Percentiles rank a stretch among this genome's conserved stretches.
Conservation (phyloP, 92 coral and sea anemone species). For the Parazoanthus swiftii region DNA sequence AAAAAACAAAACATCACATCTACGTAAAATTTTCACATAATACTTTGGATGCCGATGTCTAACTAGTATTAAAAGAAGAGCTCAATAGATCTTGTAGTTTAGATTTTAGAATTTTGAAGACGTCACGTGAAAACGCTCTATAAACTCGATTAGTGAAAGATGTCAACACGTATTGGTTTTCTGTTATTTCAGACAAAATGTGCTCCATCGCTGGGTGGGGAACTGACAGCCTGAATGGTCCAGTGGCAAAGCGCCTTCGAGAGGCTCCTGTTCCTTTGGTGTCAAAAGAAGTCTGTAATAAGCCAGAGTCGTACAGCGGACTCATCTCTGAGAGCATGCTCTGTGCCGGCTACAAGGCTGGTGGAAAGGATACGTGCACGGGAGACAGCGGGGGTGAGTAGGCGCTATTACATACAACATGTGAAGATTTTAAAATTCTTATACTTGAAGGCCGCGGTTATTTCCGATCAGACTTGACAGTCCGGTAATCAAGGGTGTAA, state of each 20-base stretch:
- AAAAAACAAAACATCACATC: too few relatives aligned
- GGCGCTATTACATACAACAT: neutral
- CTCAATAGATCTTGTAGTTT: too few relatives aligned
- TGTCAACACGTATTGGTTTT: neutral
- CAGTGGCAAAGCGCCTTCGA: slow-evolving; percentile 67
- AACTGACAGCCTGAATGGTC: slow-evolving; percentile 69
- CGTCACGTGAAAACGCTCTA: neutral
- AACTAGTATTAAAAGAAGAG: too few relatives aligned
- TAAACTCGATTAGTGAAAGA: neutral
- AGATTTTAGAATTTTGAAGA: too few relatives aligned
- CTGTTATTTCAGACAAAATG: slow-evolving; percentile 59
- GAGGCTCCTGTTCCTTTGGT: slow-evolving; percentile 87
- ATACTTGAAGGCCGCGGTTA: neutral
- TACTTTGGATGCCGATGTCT: too few relatives aligned
- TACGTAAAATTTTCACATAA: too few relatives aligned
- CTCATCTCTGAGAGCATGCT: slow-evolving; percentile 76
- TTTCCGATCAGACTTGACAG: neutral
- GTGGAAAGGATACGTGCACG: slow-evolving; percentile 93
- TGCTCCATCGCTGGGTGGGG: slow-evolving; percentile 99
- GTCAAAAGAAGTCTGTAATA: slow-evolving; percentile 78
- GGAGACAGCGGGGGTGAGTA: slow-evolving; percentile 97
- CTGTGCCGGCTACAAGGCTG: slow-evolving; percentile 90
- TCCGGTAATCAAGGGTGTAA: neutral
- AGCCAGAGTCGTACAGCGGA: slow-evolving; percentile 79
- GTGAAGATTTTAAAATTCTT: too few relatives aligned